These are phyloP conservation scores for Caenorhabditis remanei DNA, from an alignment of 1,140 invertebrate species.

Conservation along the genomic window DNA sequence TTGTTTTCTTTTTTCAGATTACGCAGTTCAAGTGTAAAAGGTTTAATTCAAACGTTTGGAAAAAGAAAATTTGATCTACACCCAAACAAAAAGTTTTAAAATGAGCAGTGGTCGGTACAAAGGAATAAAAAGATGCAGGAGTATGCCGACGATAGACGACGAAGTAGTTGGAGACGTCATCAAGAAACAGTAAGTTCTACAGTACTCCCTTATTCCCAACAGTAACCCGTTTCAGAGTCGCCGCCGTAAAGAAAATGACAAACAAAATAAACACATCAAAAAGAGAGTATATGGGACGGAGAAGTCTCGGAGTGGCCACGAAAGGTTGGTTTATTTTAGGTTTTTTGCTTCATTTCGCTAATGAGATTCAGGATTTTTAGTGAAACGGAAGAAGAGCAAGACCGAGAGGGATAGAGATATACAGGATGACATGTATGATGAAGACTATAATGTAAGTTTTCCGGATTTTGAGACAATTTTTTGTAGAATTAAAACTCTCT, in stretches of 20 bases:
- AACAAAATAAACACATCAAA: constrained; percentile 4
- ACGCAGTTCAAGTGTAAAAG: no score
- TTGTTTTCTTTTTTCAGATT: no score
- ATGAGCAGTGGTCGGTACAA: constrained; percentile 18
- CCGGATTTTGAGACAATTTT: background rate
- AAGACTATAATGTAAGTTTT: background rate
- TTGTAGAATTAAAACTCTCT: background rate
- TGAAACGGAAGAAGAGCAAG: constrained; percentile 37
- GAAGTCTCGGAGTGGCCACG: constrained; percentile 31
- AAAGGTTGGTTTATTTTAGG: background rate
- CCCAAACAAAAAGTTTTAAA: background rate
- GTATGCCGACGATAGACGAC: constrained; percentile 48
- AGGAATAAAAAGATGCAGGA: constrained; percentile 27
- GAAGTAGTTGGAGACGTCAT: constrained; percentile 48
- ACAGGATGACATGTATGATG: constrained; percentile 36
- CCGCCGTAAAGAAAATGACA: background rate
- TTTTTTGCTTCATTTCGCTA: background rate
- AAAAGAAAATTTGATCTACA: background rate
- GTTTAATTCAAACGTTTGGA: no score
- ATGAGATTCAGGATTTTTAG: background rate
- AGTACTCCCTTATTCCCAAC: background rate
- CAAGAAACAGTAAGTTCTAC: background rate
- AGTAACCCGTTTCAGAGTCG: background rate
- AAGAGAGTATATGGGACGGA: constrained; percentile 25
- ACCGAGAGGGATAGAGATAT: constrained; percentile 23